Conservation (phyloP, 2,888 invertebrate genomes). For the Theodoxus fluviatilis region DNA sequence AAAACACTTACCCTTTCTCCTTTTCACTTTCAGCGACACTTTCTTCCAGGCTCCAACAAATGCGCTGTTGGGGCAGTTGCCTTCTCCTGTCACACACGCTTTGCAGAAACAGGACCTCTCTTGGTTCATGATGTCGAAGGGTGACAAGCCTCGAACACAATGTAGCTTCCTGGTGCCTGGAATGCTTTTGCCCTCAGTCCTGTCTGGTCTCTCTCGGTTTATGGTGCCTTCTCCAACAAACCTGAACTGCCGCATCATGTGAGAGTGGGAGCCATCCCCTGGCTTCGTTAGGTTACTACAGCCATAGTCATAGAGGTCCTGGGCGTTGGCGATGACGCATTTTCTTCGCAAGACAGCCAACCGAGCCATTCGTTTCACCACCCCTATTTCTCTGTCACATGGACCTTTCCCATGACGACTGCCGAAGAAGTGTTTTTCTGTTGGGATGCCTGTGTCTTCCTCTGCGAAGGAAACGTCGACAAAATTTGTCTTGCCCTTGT, state of each 20-base stretch:
- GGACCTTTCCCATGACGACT: conserved; percentile 15
- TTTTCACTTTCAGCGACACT: no score
- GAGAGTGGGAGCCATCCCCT: background rate
- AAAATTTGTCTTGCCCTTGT: conserved; percentile 2
- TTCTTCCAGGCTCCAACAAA: no score
- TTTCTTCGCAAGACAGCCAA: background rate
- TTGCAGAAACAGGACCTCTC: background rate
- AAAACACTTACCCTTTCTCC: no score
- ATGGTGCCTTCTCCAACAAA: background rate
- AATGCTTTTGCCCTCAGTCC: background rate
- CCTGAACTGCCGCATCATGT: background rate
- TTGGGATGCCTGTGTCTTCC: background rate
- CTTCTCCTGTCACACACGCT: background rate
- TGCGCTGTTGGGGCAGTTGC: no score
- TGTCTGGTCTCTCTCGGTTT: background rate
- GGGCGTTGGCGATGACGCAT: background rate
- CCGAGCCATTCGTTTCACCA: background rate
- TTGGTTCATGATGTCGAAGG: conserved; percentile 1
- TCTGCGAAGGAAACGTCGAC: background rate
- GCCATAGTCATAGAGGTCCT: background rate
- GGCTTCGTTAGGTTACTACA: background rate
- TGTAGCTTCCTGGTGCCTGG: background rate
- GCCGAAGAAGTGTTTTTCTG: conserved; percentile 1
- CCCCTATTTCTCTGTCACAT: conserved; percentile 13
- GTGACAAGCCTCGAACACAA: background rate